Evolutionary conservation across 1,140 invertebrate species (phyloP).

Genomic region (Psix sp.): DNA sequence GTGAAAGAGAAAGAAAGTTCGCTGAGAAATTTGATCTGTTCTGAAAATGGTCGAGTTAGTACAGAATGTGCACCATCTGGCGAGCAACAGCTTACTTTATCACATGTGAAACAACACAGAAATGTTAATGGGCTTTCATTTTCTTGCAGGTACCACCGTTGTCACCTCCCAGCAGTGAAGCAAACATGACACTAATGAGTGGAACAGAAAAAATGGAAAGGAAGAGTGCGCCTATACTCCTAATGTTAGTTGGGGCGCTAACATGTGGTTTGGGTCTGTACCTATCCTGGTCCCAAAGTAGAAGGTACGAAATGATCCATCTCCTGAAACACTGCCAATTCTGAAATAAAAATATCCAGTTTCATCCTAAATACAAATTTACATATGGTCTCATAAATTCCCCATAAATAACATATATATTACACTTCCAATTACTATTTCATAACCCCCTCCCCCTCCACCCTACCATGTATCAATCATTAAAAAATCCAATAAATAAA

Average conservation of each 20-base stretch:
- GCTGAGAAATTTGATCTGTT: too few species aligned
- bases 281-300: constrained; percentile 72
- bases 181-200: constrained; percentile 73
- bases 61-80: constrained; percentile 34
- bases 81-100: background rate
- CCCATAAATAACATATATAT: too few species aligned
- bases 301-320: constrained; percentile 61
- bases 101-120: background rate
- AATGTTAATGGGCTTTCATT: constrained; percentile 24
- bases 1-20: too few species aligned
- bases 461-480: too few species aligned
- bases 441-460: too few species aligned
- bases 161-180: constrained; percentile 72
- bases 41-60: too few species aligned
- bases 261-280: constrained; percentile 73
- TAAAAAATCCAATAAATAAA: too few species aligned
- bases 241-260: constrained; percentile 71
- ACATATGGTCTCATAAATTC: too few species aligned
- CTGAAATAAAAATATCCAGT: too few species aligned
- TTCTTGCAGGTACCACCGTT: constrained; percentile 71
- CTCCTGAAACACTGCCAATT: background rate
- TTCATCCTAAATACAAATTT: too few species aligned
- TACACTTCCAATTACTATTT: too few species aligned
- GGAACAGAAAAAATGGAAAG: constrained; percentile 71
- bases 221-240: constrained; percentile 69